phyloP scores from a whole-genome alignment of 2,888 invertebrate genomes.

The Acholoe squamosa region DNA sequence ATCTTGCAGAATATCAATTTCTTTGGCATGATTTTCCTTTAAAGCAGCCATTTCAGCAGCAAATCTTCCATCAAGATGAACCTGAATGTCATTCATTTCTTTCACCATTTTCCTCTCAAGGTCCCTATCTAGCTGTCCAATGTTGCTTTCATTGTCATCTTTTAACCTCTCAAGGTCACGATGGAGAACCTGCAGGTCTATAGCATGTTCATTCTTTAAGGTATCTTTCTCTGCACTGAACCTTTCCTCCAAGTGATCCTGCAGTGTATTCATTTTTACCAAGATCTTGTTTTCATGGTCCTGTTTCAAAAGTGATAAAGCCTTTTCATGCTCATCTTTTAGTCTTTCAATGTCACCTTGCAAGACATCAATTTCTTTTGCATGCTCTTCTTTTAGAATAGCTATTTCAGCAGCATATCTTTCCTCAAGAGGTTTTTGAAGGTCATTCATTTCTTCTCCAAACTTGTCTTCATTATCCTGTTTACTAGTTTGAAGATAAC shows the following conservation, averaged over 20 bases:
- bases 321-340: not conserved
- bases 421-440: slow-evolving; percentile 19
- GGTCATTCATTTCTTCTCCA: not conserved
- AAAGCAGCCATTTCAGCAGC: not conserved
- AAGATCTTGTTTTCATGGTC: not conserved
- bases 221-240: not conserved
- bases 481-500: not conserved
- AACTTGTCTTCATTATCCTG: slow-evolving; percentile 25
- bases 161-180: not conserved
- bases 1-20: not conserved
- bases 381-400: not conserved
- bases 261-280: not conserved
- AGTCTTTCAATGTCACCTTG: not conserved
- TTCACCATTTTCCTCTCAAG: not conserved
- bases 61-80: not conserved
- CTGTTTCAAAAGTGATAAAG: not conserved
- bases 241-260: not conserved
- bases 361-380: slow-evolving; percentile 6
- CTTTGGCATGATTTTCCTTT: not conserved
- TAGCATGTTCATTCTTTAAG: not conserved
- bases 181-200: not conserved
- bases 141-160: not conserved
- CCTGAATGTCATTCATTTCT: slow-evolving; percentile 9
- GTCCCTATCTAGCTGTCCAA: not conserved
- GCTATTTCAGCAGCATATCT: not conserved